Evolutionary conservation across 2,888 invertebrate genomes (phyloP).

Genomic region (Pseudoips prasinana): DNA sequence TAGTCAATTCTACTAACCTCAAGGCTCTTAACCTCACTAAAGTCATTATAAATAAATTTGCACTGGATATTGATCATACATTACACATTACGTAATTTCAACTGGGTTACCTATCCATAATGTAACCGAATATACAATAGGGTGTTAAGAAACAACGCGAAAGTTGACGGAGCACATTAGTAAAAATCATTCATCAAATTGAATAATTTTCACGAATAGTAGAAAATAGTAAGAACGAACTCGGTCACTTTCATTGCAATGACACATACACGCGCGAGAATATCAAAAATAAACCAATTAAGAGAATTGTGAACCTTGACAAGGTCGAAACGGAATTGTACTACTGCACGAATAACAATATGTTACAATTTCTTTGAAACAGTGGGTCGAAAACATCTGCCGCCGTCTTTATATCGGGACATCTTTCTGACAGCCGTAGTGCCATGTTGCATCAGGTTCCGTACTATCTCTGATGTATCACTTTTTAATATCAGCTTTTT

Average conservation of each 20-base stretch:
- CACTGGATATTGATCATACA: too few species aligned
- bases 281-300: slow-evolving; percentile 41
- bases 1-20: too few species aligned
- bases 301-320: slow-evolving; percentile 42
- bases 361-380: slow-evolving; percentile 50
- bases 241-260: slow-evolving; percentile 4
- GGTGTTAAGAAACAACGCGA: too few species aligned
- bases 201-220: not conserved
- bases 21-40: too few species aligned
- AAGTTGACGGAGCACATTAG: too few species aligned
- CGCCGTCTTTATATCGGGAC: slow-evolving; percentile 64
- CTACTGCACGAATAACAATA: slow-evolving; percentile 48
- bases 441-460: slow-evolving; percentile 30
- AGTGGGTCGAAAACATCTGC: slow-evolving; percentile 57
- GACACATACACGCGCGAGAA: slow-evolving; percentile 1
- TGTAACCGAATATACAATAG: too few species aligned
- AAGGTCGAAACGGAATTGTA: slow-evolving; percentile 55
- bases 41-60: too few species aligned
- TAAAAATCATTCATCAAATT: too few species aligned
- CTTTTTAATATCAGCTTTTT: slow-evolving; percentile 21
- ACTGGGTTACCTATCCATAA: too few species aligned
- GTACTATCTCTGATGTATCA: slow-evolving; percentile 20
- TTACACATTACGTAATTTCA: too few species aligned
- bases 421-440: slow-evolving; percentile 54
- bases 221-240: slow-evolving; percentile 3